A percentile compares a stretch with the other conserved stretches of the same genome.
Conservation (phyloP, 1,140 invertebrate species). For the Colletes gigas region DNA sequence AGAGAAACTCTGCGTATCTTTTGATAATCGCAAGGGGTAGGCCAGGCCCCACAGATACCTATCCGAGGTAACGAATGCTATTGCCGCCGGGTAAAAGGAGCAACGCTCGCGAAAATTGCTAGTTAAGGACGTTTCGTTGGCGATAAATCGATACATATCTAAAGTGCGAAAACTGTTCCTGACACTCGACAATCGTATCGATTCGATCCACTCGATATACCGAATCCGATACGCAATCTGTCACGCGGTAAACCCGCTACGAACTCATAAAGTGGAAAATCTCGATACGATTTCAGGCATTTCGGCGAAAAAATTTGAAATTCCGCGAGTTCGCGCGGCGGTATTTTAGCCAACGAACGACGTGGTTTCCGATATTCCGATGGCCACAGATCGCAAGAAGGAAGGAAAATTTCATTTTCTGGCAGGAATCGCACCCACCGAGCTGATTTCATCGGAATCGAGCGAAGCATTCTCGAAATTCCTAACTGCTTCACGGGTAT, state of each 20-base stretch:
- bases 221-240: conserved; percentile 3
- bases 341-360: conserved; percentile 52
- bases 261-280: conserved; percentile 11
- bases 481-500: conserved; percentile 55
- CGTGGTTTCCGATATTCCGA: conserved; percentile 33
- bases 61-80: no score
- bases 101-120: no score
- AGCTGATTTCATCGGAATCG: conserved; percentile 20
- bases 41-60: no score
- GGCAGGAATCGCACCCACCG: conserved; percentile 13
- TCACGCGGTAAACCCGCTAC: background rate
- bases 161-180: no score
- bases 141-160: no score
- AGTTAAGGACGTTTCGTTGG: no score
- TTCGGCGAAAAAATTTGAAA: conserved; percentile 35
- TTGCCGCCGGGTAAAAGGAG: no score
- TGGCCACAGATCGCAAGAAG: conserved; percentile 31
- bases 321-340: conserved; percentile 42
- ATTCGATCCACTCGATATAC: background rate
- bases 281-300: conserved; percentile 11
- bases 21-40: no score
- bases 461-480: conserved; percentile 51
- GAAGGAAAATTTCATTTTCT: conserved; percentile 59
- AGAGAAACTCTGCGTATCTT: no score
- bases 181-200: background rate